Base-by-base conservation (phyloP, 2,797 vertebrate genomes). In the Microtus californicus region DNA sequence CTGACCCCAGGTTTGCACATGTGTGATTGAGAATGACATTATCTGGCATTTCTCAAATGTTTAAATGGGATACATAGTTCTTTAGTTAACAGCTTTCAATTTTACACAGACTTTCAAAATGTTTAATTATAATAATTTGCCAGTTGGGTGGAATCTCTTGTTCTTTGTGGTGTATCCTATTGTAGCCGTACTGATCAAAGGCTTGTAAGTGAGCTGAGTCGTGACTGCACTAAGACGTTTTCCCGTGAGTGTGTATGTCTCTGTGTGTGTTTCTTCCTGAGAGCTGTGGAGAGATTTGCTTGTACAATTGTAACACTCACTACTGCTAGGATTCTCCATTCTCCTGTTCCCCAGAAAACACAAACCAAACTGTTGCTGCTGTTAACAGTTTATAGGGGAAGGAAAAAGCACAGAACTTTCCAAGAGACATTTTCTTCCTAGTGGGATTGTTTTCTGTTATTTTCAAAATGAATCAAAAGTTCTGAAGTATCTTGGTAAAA, bases 391-490 rank as follows among this genome's bases (percentile, higher is more conserved):
- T 93, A 83, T 23, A 25, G 34, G 13, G 10, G n/a, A 71, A 31
- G 5, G 25, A 4, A 37, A 73, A 87, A 91, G 71, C 5, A 25
- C 21, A 67, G 67, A 69, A 29, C 3, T 87, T 74, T 89, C 10
- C 40, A 56, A 31, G 63, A 94, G 56, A 87, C 2, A 12, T 79
- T 91, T 80, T 93, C 37, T 11, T 85, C 78, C 37, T 6, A 89
- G 21, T 56, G 23, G 29, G 71, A 76, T 83, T 65, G 2, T 29
- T 91, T 87, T 82, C 89, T 43, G 37, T 81, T 86, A 67, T 93
- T 90, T 96, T 90, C 10, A 48, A 90, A 87, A 83, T 71, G 37
- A 91, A 93, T 59, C 34, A 61, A 61, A 90, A 81, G 14, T n/a
- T 87, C 21, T 74, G 25, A 23, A 51, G 43, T 79, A 45, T 73